Conservation (phyloP, 1,140 invertebrate genomes). For the Agrypnia vestita region DNA sequence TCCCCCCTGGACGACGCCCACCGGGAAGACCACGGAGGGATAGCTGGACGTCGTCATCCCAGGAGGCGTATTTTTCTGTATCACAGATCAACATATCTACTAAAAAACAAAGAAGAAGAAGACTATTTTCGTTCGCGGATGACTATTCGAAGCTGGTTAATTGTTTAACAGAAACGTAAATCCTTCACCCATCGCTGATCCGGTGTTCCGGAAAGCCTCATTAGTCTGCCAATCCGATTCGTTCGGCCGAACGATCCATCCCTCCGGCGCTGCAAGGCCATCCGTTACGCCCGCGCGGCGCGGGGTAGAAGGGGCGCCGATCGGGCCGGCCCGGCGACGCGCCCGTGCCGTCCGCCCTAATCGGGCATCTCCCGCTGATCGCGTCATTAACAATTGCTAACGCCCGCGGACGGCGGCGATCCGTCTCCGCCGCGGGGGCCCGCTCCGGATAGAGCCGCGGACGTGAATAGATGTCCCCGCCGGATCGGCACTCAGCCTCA, state of each 20-base stretch:
- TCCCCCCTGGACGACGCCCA: too few relatives aligned
- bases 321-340: neutral
- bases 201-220: neutral
- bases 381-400: slow-evolving; percentile 59
- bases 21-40: too few relatives aligned
- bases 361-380: slow-evolving; percentile 6
- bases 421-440: slow-evolving; percentile 29
- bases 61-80: too few relatives aligned
- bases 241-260: neutral
- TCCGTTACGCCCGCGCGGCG: neutral
- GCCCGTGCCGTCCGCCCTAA: neutral
- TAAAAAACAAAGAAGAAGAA: too few relatives aligned
- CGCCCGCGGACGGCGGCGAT: slow-evolving; percentile 44
- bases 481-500: slow-evolving; percentile 53
- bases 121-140: too few relatives aligned
- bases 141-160: too few relatives aligned
- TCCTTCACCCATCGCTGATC: too few relatives aligned
- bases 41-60: too few relatives aligned
- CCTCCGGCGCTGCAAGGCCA: neutral
- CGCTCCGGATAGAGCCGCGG: slow-evolving; percentile 54
- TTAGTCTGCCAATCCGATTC: neutral
- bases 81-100: too few relatives aligned
- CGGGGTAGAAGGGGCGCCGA: neutral
- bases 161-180: too few relatives aligned
- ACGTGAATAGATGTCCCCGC: slow-evolving; percentile 53